Evolutionary conservation across 2,888 invertebrate genomes (phyloP).

Genomic region (Limnephilus lunatus): DNA sequence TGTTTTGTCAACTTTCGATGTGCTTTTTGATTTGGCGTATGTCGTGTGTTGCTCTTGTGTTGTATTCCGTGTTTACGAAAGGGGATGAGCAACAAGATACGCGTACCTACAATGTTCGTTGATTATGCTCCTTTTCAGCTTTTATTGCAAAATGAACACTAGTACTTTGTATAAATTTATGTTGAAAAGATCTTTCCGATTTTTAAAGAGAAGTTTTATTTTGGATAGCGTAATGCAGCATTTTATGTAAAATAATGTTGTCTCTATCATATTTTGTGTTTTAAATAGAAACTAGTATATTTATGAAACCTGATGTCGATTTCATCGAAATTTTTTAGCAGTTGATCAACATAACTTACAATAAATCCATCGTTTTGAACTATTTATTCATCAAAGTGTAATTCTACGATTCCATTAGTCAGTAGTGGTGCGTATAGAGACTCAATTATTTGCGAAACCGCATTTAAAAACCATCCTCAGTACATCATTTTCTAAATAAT

Average conservation of each 20-base stretch:
- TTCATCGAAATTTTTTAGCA: neutral
- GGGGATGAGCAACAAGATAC: neutral
- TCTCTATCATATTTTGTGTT: too few species aligned
- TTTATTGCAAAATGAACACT: neutral
- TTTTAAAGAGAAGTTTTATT: too few species aligned
- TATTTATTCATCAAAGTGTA: neutral
- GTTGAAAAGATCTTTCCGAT: neutral
- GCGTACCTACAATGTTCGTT: neutral
- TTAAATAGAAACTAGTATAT: too few species aligned
- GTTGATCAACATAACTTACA: neutral
- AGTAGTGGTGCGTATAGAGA: neutral
- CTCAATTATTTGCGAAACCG: neutral
- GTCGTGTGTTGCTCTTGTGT: neutral
- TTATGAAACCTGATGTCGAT: neutral
- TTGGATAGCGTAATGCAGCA: too few species aligned
- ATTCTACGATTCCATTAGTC: neutral
- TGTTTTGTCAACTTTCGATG: slow-evolving; percentile 42
- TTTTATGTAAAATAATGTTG: too few species aligned
- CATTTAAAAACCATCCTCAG: neutral
- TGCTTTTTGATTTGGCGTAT: slow-evolving; percentile 26
- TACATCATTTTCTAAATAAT: neutral
- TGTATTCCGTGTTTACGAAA: neutral
- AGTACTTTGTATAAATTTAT: neutral
- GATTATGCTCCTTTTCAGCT: neutral
- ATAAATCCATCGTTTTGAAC: neutral